phyloP scores from a whole-genome alignment of 1,140 invertebrate species.

The Macrobrachium nipponense region DNA sequence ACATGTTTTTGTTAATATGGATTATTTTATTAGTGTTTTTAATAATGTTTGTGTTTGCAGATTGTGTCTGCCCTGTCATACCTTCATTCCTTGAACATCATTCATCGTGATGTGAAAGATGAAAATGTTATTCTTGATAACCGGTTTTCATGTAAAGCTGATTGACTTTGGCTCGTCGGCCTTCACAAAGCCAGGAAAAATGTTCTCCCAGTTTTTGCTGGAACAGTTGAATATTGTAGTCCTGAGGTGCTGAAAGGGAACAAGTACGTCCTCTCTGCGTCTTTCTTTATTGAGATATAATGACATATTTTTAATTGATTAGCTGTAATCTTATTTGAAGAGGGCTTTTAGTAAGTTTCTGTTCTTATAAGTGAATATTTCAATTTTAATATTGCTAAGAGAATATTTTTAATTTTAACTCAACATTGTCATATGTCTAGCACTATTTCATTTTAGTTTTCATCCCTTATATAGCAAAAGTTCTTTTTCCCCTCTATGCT shows the following conservation, averaged over 20 bases:
- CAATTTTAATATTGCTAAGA: too few relatives aligned
- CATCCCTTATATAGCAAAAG: too few relatives aligned
- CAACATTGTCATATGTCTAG: too few relatives aligned
- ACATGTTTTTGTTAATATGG: conserved; percentile 23
- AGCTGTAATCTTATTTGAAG: too few relatives aligned
- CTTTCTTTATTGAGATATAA: background rate
- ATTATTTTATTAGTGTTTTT: background rate
- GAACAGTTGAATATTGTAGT: conserved; percentile 84
- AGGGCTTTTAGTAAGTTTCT: too few relatives aligned
- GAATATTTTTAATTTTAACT: too few relatives aligned
- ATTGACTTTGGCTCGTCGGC: conserved; percentile 85
- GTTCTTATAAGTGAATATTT: too few relatives aligned
- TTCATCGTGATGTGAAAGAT: conserved; percentile 82
- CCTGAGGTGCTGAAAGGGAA: conserved; percentile 82
- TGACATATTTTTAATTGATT: too few relatives aligned
- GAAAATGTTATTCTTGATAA: conserved; percentile 83
- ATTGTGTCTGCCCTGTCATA: conserved; percentile 79
- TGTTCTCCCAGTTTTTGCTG: conserved; percentile 82
- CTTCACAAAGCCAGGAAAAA: conserved; percentile 73
- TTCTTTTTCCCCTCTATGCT: too few relatives aligned
- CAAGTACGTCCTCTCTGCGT: conserved; percentile 71
- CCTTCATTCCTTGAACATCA: conserved; percentile 76
- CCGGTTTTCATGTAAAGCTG: conserved; percentile 79
- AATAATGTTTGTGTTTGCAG: conserved; percentile 67
- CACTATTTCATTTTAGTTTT: too few relatives aligned